Evolutionary conservation across 2,888 invertebrate genomes (phyloP).

Genomic region (Nasonovia ribisnigri): DNA sequence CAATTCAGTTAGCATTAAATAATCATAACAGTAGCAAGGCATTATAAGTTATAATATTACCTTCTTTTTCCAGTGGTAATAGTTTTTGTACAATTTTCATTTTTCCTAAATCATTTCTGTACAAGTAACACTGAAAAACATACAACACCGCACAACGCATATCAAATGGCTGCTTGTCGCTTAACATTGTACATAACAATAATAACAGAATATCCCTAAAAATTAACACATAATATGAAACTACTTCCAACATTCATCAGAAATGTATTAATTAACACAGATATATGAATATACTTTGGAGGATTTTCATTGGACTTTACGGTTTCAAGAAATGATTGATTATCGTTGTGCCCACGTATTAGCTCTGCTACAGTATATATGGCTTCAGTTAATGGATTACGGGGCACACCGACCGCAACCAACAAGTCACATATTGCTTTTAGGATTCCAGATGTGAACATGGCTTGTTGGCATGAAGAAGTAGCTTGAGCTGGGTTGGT

Average conservation of each 20-base stretch:
- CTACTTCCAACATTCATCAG: background rate
- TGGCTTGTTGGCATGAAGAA: constrained; percentile 85
- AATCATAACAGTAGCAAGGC: background rate
- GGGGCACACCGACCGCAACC: constrained; percentile 96
- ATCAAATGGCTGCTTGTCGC: constrained; percentile 94
- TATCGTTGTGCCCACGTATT: constrained; percentile 88
- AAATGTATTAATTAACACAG: background rate
- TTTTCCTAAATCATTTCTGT: constrained; percentile 92
- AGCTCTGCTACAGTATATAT: constrained; percentile 96
- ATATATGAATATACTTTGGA: constrained; percentile 75
- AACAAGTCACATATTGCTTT: constrained; percentile 88
- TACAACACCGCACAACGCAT: constrained; percentile 95
- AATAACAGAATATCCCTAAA: constrained; percentile 91
- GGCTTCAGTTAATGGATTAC: constrained; percentile 95
- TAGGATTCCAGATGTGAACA: constrained; percentile 87
- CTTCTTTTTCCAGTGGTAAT: constrained; percentile 87
- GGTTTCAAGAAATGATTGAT: constrained; percentile 91
- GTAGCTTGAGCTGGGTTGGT: constrained; percentile 88
- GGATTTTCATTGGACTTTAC: constrained; percentile 94
- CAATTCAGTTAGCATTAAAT: background rate
- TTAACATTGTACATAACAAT: constrained; percentile 97
- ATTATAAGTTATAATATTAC: constrained; percentile 68
- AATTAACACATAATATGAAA: background rate
- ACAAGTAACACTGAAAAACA: constrained; percentile 96
- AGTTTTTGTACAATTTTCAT: constrained; percentile 91